Evolutionary conservation across 2,113 vertebrate species (phyloP), one percentile per base, ranked within the genome.

Genomic region (Toxotes jaculatrix): DNA sequence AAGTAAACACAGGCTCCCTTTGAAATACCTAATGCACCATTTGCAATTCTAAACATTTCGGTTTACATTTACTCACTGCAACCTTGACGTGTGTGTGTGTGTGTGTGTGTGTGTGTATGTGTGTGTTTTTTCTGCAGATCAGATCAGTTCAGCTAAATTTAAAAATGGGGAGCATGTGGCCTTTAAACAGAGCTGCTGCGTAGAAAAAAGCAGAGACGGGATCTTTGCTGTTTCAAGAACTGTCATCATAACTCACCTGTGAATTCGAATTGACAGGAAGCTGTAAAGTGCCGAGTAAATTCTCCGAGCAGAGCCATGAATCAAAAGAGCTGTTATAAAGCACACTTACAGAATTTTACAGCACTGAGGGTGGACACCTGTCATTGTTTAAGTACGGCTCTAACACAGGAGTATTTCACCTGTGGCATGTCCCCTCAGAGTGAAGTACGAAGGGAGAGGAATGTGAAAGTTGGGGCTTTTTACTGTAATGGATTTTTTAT

Each of bases 21-120:
- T 92, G 90, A 94, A 93, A 92, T 87, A 84, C 42, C 77, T 49
- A 84, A 92, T 51, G 79, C 82, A 79, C 63, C 85, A 93, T 95
- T 94, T 93, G 91, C 85, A 89, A 92, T 92, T 92, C 91, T 84
- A 93, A 94, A 91, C 86, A 93, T 91, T 81, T 78, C 19, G 31
- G 69, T 88, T 74, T 81, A 67, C 31, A 47, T 89, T 87, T 53
- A 45, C 60, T 66, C 86, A 17, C 19, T 63, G 43, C 27, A 34
- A 69, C 51, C 23, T 80, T 70, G 56, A 57, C 14, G 1, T 34
- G 19, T 7, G 38, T 61, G 34, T 68, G 55, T 21, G 12, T 49
- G 55, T 70, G 53, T 60, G 49, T 38, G 8, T 73, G 57, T n/a
- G 17, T 51, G 47, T 38, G 23, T n/a, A n/a, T n/a, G n/a, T 42